A percentile compares a stretch with the other conserved stretches of the same genome.
Evolutionary conservation across 1,140 invertebrate genomes (phyloP).

Genomic region (Calosoma granatense): DNA sequence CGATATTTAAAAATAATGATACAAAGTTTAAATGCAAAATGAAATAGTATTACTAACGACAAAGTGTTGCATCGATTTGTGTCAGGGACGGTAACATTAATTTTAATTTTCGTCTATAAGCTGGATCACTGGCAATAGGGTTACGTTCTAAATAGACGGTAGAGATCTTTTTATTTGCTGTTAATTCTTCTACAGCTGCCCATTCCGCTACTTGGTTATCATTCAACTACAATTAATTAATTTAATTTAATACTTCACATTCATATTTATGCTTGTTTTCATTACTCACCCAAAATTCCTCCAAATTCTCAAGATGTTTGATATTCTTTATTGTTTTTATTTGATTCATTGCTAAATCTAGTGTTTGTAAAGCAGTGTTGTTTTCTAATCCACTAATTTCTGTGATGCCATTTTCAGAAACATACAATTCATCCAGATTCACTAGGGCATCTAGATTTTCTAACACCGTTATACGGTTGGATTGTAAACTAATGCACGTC

Average conservation of each 20-base stretch:
- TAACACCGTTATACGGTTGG: slow-evolving; percentile 79
- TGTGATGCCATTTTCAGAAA: slow-evolving; percentile 88
- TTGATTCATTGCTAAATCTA: slow-evolving; percentile 86
- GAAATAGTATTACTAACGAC: slow-evolving; percentile 40
- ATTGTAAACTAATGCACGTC: slow-evolving; percentile 79
- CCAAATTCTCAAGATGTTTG: slow-evolving; percentile 58
- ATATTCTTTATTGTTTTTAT: slow-evolving; percentile 76
- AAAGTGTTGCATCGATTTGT: slow-evolving; percentile 93
- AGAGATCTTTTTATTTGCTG: slow-evolving; percentile 60
- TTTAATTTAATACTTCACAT: no score
- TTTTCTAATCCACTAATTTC: slow-evolving; percentile 61
- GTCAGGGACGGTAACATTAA: slow-evolving; percentile 72
- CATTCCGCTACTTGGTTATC: slow-evolving; percentile 84
- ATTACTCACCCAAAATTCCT: slow-evolving; percentile 96
- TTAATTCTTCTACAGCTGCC: slow-evolving; percentile 69
- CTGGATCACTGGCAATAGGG: slow-evolving; percentile 73
- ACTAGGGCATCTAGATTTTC: slow-evolving; percentile 69
- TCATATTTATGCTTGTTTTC: background rate
- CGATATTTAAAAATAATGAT: no score
- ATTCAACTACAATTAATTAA: slow-evolving; percentile 62
- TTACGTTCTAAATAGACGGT: slow-evolving; percentile 94
- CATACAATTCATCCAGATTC: slow-evolving; percentile 79
- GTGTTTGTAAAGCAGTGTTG: slow-evolving; percentile 64
- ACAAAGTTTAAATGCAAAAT: background rate
- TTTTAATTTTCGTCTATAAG: slow-evolving; percentile 88